Conservation (phyloP, 2,113 vertebrate genomes). For the Cyphomyrus discorhynchus region DNA sequence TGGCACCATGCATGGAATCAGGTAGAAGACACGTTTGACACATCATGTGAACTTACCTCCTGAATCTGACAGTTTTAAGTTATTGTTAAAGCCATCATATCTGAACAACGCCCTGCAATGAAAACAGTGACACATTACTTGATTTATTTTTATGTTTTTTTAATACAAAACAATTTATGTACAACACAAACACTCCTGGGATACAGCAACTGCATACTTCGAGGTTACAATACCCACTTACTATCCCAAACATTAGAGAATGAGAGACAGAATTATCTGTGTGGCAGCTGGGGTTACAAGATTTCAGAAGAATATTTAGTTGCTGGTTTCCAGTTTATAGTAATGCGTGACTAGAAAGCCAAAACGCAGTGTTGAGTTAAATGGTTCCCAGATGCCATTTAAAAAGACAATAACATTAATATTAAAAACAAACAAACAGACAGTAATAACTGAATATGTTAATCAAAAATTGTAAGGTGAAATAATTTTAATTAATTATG, state of each 20-base stretch:
- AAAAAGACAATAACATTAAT: not conserved
- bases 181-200: not conserved
- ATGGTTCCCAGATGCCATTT: not conserved
- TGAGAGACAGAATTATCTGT: not conserved
- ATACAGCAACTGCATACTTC: not conserved
- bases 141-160: not conserved
- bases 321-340: not conserved
- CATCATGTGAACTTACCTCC: constrained; percentile 58
- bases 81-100: constrained; percentile 67
- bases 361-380: not conserved
- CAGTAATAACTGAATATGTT: not conserved
- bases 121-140: constrained; percentile 21
- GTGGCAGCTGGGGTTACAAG: not conserved
- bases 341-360: not conserved
- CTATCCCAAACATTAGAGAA: not conserved
- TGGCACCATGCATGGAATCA: not conserved
- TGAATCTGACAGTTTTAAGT: constrained; percentile 72
- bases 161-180: not conserved
- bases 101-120: constrained; percentile 67
- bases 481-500: not conserved
- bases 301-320: not conserved
- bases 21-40: not conserved
- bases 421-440: not conserved
- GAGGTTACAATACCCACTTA: not conserved
- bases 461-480: not conserved